phyloP scores from a whole-genome alignment of 2,888 invertebrate genomes.

The Thalpophila matura region DNA sequence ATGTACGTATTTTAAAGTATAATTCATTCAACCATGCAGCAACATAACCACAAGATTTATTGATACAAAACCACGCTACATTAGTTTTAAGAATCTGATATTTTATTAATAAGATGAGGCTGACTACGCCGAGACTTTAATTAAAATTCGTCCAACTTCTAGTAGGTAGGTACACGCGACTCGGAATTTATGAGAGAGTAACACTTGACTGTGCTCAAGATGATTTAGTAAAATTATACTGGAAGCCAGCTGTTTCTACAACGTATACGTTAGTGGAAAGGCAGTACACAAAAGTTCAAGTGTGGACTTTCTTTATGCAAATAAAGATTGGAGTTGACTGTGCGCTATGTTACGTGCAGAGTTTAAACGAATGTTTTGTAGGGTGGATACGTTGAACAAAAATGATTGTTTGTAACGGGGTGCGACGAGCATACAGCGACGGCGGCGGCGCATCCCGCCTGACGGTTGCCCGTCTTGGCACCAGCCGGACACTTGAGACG shows the following conservation, averaged over 20 bases:
- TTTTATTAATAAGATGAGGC: slow-evolving; percentile 63
- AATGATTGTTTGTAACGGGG: slow-evolving; percentile 33
- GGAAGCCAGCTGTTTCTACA: slow-evolving; percentile 69
- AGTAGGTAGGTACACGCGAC: slow-evolving; percentile 53
- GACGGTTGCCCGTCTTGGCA: slow-evolving; percentile 77
- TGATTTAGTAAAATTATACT: slow-evolving; percentile 71
- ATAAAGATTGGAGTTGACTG: slow-evolving; percentile 25
- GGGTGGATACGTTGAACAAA: slow-evolving; percentile 9
- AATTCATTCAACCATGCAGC: slow-evolving; percentile 38
- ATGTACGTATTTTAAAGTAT: slow-evolving; percentile 42
- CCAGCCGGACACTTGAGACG: slow-evolving; percentile 84
- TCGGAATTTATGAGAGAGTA: slow-evolving; percentile 70
- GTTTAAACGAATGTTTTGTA: slow-evolving; percentile 4
- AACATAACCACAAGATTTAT: slow-evolving; percentile 49
- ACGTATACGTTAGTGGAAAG: slow-evolving; percentile 49
- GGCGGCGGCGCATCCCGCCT: slow-evolving; percentile 56
- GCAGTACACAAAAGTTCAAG: slow-evolving; percentile 38
- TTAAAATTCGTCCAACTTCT: slow-evolving; percentile 73
- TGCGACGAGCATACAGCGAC: slow-evolving; percentile 44
- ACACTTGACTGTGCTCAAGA: slow-evolving; percentile 71
- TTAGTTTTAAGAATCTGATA: slow-evolving; percentile 62
- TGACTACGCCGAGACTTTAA: slow-evolving; percentile 68
- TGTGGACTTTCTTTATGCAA: slow-evolving; percentile 48
- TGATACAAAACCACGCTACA: slow-evolving; percentile 51
- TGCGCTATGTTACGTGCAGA: background rate